Conservation (phyloP, 2,797 vertebrate genomes). For the Lindbergichthys nudifrons region DNA sequence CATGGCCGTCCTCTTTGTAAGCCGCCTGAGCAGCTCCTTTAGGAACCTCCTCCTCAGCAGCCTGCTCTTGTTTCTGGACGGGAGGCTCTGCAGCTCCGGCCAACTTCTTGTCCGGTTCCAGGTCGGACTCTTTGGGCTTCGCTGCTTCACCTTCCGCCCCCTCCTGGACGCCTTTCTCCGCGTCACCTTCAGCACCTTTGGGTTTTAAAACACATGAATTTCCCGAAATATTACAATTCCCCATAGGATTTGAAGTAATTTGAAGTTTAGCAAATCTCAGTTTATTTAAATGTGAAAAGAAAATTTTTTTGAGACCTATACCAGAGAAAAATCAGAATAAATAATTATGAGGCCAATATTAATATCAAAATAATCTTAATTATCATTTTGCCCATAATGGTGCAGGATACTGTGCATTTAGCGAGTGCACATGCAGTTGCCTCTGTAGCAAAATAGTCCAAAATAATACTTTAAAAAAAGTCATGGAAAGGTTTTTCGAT, state of each 20-base stretch:
- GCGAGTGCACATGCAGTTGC: too few species aligned
- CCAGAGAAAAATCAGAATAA: too few species aligned
- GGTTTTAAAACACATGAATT: slow-evolving; percentile 1
- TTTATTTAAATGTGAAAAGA: too few species aligned
- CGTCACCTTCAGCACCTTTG: slow-evolving; percentile 68
- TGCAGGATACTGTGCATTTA: too few species aligned
- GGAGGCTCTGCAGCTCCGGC: slow-evolving; percentile 48
- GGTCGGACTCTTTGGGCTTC: slow-evolving; percentile 63
- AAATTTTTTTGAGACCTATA: too few species aligned
- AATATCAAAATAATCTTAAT: too few species aligned
- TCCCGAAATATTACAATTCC: neutral
- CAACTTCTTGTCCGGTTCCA: slow-evolving; percentile 39
- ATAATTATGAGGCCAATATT: too few species aligned
- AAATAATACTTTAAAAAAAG: too few species aligned
- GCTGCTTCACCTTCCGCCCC: slow-evolving; percentile 66
- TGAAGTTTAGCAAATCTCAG: too few species aligned
- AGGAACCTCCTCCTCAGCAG: slow-evolving; percentile 11
- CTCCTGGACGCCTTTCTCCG: slow-evolving; percentile 66
- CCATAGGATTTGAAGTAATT: neutral
- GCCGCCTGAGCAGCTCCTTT: slow-evolving; percentile 43
- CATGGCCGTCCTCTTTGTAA: slow-evolving; percentile 65
- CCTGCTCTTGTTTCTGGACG: slow-evolving; percentile 45
- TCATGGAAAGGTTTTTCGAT: too few species aligned
- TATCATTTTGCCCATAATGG: too few species aligned
- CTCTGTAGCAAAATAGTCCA: too few species aligned